Evolutionary conservation across 2,113 vertebrate genomes (phyloP), one percentile per base, ranked within the genome.

Genomic region (Laterallus jamaicensis): DNA sequence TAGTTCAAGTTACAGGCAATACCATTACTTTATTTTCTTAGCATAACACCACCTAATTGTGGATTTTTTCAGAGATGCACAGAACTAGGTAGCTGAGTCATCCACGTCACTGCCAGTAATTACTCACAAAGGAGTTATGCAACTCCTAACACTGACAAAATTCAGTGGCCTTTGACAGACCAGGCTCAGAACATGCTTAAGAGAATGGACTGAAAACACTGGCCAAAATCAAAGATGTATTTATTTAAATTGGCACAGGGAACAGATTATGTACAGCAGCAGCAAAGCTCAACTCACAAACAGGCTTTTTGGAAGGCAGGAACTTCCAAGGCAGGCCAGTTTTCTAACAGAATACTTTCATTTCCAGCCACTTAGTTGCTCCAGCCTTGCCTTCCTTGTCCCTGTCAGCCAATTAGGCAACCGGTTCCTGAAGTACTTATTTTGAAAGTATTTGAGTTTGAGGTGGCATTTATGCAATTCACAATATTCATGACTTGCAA

Each of bases 1-100:
- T 28, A 21, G 54, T 50, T 52, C 71, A 39, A 68, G 35, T 15
- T 3, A 47, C 1, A 2, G 15, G 56, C 63, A 74, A 37, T 2
- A 54, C 49, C 47, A 88, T 32, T 40, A 70, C 40, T 85, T 84
- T n/a, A 50, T 76, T 90, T 69, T 26, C 55, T 67, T 39, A 40
- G 15, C 50, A 37, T 52, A 83, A 62, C 83, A 84, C 64, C 66
- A 84, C 29, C 25, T 52, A 64, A 86, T 31, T 73, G 92, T 67
- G 70, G 63, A 69, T 88, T 44, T 37, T 81, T 86, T 76, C 80
- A 25, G 90, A 91, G 82, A 95, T 82, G 89, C 88, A 93, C 85
- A 85, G 32, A 95, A 90, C 83, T 54, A 96, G 95, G 95, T 95
- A 96, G 93, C 96, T 96, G 95, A 97, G 95, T 96, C 95, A 97